A percentile compares a stretch with the other conserved stretches of the same genome.
phyloP scores from a whole-genome alignment of 2,888 invertebrate genomes.

The Caenorhabditis sp. region DNA sequence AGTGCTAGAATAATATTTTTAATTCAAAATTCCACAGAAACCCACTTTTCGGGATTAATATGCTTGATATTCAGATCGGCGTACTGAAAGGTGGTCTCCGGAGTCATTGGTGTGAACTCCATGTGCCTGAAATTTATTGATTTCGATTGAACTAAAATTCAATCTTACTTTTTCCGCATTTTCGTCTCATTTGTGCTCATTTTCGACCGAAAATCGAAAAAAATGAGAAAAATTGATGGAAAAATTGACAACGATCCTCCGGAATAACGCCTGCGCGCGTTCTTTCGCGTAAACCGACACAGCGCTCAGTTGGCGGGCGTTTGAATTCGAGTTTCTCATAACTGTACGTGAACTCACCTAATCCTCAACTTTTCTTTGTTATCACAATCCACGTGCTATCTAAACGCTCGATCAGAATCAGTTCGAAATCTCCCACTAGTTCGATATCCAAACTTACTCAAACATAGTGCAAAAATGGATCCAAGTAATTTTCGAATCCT shows the following conservation, averaged over 20 bases:
- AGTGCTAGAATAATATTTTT: conserved; percentile 44
- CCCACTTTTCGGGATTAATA: conserved; percentile 63
- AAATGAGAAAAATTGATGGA: conserved; percentile 13
- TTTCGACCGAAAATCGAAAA: conserved; percentile 9
- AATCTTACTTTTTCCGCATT: conserved; percentile 41
- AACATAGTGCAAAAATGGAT: conserved; percentile 14
- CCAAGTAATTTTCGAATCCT: not conserved
- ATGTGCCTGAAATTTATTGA: conserved; percentile 28
- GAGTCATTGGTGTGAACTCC: conserved; percentile 63
- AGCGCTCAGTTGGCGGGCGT: not conserved
- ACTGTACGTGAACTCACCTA: too few species aligned
- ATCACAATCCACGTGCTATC: too few species aligned
- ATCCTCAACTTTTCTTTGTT: too few species aligned
- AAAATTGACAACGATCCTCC: conserved; percentile 39
- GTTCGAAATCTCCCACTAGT: too few species aligned
- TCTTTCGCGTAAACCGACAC: conserved; percentile 39
- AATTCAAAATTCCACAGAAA: not conserved
- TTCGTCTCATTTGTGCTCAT: conserved; percentile 24
- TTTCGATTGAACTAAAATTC: not conserved
- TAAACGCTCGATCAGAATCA: too few species aligned
- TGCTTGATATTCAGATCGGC: conserved; percentile 81
- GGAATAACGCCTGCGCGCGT: conserved; percentile 26
- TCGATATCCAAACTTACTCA: not conserved
- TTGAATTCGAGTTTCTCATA: conserved; percentile 2
- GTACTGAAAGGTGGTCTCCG: conserved; percentile 73